Base-by-base conservation (phyloP, 2,797 vertebrate genomes). In the Tarsius wallacei region DNA sequence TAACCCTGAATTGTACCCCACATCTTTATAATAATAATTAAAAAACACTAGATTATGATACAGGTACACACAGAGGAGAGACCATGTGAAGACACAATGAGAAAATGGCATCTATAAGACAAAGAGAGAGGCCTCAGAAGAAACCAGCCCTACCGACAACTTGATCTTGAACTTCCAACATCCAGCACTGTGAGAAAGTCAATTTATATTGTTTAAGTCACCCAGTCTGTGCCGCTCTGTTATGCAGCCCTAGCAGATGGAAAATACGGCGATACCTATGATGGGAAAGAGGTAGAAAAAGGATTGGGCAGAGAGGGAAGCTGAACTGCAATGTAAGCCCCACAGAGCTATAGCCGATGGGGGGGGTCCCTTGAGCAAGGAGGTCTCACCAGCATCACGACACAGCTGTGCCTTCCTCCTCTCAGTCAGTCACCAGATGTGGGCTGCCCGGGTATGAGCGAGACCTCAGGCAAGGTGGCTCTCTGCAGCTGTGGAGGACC, bases 391-490 rank as follows among this genome's bases (percentile, higher is more conserved):
- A 68, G 88, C n/a, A 47, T 7, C 88, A 26, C 53, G 47, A 36
- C 59, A 70, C 4, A 49, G 31, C 61, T 21, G 2, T 70, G 12
- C 2, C 64, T 80, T 66, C 36, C 7, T 31, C 11, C 1, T 24
- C 51, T 33, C 22, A 19, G 5, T 53, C 1, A 2, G 5, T 47
- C 82, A 4, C 31, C 49, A 28, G 33, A 57, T 5, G 21, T 31
- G 15, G 49, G 33, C 11, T 5, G 36, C 42, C 47, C 3, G 24
- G 11, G 0, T 16, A 9, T 9, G 6, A 22, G 13, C 1, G 1
- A 61, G 57, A 55, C 42, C 7, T 73, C 1, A 4, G n/a, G 33
- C 80, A 33, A 74, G 64, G 61, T 6, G 15, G 31, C 19, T 76
- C 42, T 28, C 55, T 22, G 22, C 0, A 73, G 42, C n/a, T 21